Evolutionary conservation across 2,113 vertebrate species (phyloP).

Genomic region (Chauna torquata): DNA sequence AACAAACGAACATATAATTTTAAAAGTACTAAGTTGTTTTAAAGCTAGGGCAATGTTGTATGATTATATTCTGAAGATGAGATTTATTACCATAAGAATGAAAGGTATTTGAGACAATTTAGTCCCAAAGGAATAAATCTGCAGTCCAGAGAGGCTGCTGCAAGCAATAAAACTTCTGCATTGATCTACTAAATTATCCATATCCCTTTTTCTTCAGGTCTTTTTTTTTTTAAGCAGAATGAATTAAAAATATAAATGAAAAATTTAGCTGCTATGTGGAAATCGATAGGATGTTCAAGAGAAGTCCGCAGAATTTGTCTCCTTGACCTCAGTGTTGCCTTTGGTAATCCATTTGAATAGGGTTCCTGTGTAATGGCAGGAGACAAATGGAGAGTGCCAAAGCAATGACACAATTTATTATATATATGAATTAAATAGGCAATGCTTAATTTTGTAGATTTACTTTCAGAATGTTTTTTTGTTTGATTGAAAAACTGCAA

Average conservation of each 20-base stretch:
- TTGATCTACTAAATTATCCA: neutral
- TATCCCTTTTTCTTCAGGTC: neutral
- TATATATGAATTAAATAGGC: constrained; percentile 9
- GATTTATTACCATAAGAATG: neutral
- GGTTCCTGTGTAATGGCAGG: neutral
- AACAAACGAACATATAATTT: neutral
- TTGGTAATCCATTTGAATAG: constrained; percentile 21
- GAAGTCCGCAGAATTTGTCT: constrained; percentile 14
- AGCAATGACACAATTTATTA: constrained; percentile 1
- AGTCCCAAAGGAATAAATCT: neutral
- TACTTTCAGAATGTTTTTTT: neutral
- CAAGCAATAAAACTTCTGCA: constrained; percentile 7
- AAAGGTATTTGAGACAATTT: neutral
- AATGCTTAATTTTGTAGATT: constrained; percentile 17
- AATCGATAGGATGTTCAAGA: constrained; percentile 14
- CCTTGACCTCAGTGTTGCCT: constrained; percentile 28
- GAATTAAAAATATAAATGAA: constrained; percentile 48
- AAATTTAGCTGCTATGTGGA: neutral
- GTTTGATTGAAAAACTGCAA: constrained; percentile 33
- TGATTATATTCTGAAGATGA: neutral
- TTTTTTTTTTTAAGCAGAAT: neutral
- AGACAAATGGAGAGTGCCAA: constrained; percentile 6
- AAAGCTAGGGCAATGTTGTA: neutral
- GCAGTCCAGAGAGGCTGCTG: neutral
- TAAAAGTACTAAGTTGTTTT: neutral